Base-by-base conservation (phyloP, 2,113 vertebrate species). In the Strigops habroptila region DNA sequence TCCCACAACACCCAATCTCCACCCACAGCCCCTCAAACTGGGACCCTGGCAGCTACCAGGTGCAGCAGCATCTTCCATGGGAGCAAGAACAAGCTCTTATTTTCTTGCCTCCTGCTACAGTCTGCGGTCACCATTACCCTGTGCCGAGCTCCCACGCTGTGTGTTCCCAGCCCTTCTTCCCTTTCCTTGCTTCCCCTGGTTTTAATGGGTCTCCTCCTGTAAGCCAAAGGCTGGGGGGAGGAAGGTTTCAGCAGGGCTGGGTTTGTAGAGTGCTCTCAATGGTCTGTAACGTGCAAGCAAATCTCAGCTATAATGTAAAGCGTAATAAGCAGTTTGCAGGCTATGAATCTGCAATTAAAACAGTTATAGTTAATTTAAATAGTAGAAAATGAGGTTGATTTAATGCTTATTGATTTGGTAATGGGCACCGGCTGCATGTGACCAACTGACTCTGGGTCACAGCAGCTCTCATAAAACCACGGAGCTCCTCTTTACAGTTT, bases 331-430 rank as follows among this genome's bases (percentile, higher is more conserved):
- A 93, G 90, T 97, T 95, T 91, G 79, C 93, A 95, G 86, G 92
- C 94, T 80, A 96, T 95, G 96, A 97, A 94, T 97, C 96, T 86
- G 91, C 88, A 93, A 97, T 97, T 94, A 97, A 97, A 97, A 95
- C 95, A 97, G 95, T 93, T 93, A 95, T 96, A 95, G 96, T 96
- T 97, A 95, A 97, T 97, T 96, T 97, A 96, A 97, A 96, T 95
- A 96, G 94, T 82, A 94, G 88, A 96, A 96, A 96, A 97, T 96
- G 90, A 96, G 96, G 62, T 95, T 95, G 95, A 97, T 83, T 92
- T 93, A 95, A 77, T 97, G 85, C 96, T 91, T 89, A 89, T 95
- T 96, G 93, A 97, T 95, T 97, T 93, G 91, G 82, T 93, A 93
- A 96, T 95, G 94, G 93, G 93, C 92, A 86, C 92, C 17, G 91